Evolutionary conservation across 2,113 vertebrate species (phyloP).

Genomic region (Xyrauchen texanus): DNA sequence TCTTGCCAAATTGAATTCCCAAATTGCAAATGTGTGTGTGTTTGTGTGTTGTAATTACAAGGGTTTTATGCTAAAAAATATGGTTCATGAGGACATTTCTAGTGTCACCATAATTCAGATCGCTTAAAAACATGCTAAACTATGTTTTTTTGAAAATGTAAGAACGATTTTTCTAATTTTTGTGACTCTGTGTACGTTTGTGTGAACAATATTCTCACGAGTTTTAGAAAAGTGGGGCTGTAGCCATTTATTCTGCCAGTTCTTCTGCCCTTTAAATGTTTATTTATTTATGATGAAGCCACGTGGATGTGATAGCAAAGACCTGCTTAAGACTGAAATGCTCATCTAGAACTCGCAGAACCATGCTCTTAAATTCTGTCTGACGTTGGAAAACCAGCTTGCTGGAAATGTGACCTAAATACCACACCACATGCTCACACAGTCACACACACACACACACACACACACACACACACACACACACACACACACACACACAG

Average conservation of each 20-base stretch:
- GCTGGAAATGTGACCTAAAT: constrained; percentile 56
- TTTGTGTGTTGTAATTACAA: too few relatives aligned
- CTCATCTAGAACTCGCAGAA: constrained; percentile 3
- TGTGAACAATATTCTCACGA: not conserved
- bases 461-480: constrained; percentile 44
- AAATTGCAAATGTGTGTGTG: too few relatives aligned
- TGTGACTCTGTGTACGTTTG: not conserved
- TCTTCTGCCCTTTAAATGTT: constrained; percentile 21
- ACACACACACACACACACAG: constrained; percentile 13
- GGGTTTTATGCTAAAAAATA: too few relatives aligned
- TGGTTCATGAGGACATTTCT: too few relatives aligned
- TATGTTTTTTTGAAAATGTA: too few relatives aligned
- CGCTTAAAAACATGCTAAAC: too few relatives aligned
- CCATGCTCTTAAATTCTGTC: not conserved
- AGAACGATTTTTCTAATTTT: too few relatives aligned
- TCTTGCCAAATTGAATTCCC: too few relatives aligned
- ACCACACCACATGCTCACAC: constrained; percentile 50
- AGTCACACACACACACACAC: constrained; percentile 3
- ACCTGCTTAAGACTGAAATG: constrained; percentile 13
- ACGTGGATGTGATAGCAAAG: not conserved
- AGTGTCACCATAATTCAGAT: too few relatives aligned
- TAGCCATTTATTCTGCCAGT: not conserved
- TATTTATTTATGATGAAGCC: constrained; percentile 28
- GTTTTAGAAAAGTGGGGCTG: not conserved
- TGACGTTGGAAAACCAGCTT: constrained; percentile 51